Evolutionary conservation across 2,888 invertebrate species (phyloP).

Genomic region (Synergus laeviventris): DNA sequence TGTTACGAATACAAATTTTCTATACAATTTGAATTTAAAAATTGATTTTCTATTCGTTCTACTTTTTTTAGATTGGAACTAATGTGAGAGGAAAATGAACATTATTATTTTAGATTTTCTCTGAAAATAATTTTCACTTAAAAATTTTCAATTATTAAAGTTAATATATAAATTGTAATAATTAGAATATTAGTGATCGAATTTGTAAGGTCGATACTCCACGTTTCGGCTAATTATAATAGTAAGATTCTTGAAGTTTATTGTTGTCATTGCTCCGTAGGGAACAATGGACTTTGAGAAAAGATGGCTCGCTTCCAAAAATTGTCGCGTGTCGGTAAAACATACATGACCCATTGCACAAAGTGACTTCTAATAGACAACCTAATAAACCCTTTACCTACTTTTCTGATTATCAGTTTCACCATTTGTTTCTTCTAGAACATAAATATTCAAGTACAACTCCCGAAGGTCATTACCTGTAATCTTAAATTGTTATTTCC

Average conservation of each 20-base stretch:
- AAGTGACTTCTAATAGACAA: slow-evolving; percentile 61
- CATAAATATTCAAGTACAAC: background rate
- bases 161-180: too few relatives aligned
- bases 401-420: background rate
- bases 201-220: background rate
- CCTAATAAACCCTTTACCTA: slow-evolving; percentile 61
- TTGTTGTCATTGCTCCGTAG: background rate
- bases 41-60: background rate
- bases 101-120: too few relatives aligned
- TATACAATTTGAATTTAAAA: too few relatives aligned
- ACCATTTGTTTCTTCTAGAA: background rate
- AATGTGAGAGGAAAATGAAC: too few relatives aligned
- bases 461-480: too few relatives aligned
- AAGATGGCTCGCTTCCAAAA: slow-evolving; percentile 49
- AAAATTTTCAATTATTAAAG: too few relatives aligned
- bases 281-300: slow-evolving; percentile 41
- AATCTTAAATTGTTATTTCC: too few relatives aligned
- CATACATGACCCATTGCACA: slow-evolving; percentile 47
- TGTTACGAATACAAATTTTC: too few relatives aligned
- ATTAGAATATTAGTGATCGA: background rate
- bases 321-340: slow-evolving; percentile 42
- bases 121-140: too few relatives aligned
- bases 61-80: background rate
- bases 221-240: background rate
- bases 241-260: background rate